These are phyloP conservation scores for Podargus strigoides DNA, from an alignment of 2,797 vertebrate species.

Conservation along the genomic window DNA sequence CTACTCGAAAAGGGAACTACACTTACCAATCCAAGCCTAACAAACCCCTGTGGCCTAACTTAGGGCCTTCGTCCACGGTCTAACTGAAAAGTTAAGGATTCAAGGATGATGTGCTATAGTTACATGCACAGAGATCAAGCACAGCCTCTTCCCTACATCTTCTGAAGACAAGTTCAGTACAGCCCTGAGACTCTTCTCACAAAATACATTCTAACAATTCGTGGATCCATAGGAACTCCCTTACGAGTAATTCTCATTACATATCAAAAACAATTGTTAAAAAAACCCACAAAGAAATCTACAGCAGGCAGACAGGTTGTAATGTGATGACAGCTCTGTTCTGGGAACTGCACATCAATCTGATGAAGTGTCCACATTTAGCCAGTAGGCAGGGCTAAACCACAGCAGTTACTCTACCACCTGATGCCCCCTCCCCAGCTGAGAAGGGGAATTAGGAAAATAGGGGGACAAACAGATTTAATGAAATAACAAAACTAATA, in stretches of 20 bases:
- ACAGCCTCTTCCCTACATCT: background rate
- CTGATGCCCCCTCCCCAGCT: too few relatives aligned
- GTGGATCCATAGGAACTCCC: background rate
- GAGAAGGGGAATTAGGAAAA: too few relatives aligned
- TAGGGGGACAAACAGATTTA: too few relatives aligned
- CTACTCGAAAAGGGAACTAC: background rate
- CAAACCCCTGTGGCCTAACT: background rate
- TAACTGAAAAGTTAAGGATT: background rate
- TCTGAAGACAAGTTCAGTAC: background rate
- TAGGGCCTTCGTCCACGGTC: background rate
- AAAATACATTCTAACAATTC: background rate
- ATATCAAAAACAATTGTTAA: background rate
- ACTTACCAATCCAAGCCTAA: background rate
- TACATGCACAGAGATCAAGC: background rate
- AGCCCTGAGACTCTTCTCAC: background rate
- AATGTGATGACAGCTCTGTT: background rate
- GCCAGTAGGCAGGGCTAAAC: too few relatives aligned
- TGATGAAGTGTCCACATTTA: too few relatives aligned
- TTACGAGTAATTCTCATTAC: background rate
- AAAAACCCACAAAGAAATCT: background rate
- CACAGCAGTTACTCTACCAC: too few relatives aligned
- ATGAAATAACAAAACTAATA: too few relatives aligned
- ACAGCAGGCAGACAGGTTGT: background rate
- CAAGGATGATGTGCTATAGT: background rate
- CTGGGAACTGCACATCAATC: background rate